Conservation (phyloP, 1,140 invertebrate species). For the Heliconius congener region DNA sequence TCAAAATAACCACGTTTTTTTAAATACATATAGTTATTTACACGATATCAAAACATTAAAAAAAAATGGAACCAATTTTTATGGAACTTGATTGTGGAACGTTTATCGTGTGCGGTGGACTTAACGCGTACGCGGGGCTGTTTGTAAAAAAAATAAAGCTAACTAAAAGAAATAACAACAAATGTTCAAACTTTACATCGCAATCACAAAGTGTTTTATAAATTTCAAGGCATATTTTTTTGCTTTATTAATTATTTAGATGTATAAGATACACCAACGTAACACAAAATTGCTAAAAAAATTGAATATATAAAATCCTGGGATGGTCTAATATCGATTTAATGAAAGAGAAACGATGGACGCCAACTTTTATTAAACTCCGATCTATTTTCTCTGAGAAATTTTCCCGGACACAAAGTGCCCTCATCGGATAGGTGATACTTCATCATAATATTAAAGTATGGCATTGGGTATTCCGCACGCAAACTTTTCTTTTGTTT, state of each 20-base stretch:
- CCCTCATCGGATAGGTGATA: slow-evolving; percentile 33
- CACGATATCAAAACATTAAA: too few species aligned
- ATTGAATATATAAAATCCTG: neutral
- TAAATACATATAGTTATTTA: too few species aligned
- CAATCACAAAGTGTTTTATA: too few species aligned
- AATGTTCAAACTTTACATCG: too few species aligned
- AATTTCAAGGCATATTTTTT: neutral
- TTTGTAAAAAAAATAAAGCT: too few species aligned
- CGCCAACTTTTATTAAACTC: slow-evolving; percentile 36
- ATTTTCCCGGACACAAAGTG: slow-evolving; percentile 35
- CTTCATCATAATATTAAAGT: slow-evolving; percentile 41
- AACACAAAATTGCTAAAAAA: neutral
- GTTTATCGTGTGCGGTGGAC: too few species aligned
- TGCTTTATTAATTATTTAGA: neutral
- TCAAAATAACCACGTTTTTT: too few species aligned
- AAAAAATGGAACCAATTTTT: too few species aligned
- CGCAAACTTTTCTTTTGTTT: neutral
- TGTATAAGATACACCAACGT: neutral
- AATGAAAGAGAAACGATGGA: slow-evolving; percentile 30
- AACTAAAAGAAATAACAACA: too few species aligned
- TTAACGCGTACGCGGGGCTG: too few species aligned
- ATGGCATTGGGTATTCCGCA: slow-evolving; percentile 31
- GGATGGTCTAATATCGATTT: slow-evolving; percentile 23
- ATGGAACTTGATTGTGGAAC: too few species aligned
- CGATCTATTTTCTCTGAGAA: slow-evolving; percentile 32